These are phyloP conservation scores for Sorex fumeus DNA, from an alignment of 2,113 vertebrate genomes.

Conservation along the genomic window DNA sequence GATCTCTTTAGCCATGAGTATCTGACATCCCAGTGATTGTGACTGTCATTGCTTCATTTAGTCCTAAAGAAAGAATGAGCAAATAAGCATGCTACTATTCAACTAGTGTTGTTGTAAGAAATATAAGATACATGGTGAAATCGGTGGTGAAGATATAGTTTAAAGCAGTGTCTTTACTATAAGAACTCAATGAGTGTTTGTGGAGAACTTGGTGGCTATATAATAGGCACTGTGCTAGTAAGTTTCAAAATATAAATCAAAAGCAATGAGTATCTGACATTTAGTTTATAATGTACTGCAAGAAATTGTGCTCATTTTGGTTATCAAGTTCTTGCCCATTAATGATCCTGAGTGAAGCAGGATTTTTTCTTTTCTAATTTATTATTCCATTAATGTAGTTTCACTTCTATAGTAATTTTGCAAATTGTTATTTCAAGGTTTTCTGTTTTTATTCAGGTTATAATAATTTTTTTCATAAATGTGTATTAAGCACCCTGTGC, in stretches of 20 bases:
- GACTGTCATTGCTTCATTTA: not conserved
- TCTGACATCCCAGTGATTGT: not conserved
- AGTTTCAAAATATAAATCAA: not conserved
- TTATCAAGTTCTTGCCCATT: not conserved
- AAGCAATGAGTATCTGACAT: not conserved
- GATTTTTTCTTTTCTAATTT: not conserved
- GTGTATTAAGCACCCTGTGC: slow-evolving; percentile 3
- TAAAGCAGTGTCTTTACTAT: not conserved
- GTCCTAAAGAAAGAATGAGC: not conserved
- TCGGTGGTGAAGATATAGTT: not conserved
- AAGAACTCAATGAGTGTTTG: not conserved
- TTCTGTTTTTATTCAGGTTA: not conserved
- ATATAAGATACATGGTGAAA: not conserved
- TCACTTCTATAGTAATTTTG: slow-evolving; percentile 46
- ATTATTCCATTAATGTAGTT: not conserved
- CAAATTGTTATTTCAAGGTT: slow-evolving; percentile 28
- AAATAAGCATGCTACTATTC: not conserved
- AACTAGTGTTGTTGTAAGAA: not conserved
- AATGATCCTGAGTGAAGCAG: not conserved
- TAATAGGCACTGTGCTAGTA: not conserved
- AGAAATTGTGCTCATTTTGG: not conserved
- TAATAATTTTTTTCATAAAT: slow-evolving; percentile 13
- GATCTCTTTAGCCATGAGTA: not conserved
- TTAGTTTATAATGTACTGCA: not conserved
- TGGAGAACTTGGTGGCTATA: not conserved